These are phyloP conservation scores for Zoanthus sociatus DNA, from an alignment of 92 coral and sea anemone species.

Conservation along the genomic window DNA sequence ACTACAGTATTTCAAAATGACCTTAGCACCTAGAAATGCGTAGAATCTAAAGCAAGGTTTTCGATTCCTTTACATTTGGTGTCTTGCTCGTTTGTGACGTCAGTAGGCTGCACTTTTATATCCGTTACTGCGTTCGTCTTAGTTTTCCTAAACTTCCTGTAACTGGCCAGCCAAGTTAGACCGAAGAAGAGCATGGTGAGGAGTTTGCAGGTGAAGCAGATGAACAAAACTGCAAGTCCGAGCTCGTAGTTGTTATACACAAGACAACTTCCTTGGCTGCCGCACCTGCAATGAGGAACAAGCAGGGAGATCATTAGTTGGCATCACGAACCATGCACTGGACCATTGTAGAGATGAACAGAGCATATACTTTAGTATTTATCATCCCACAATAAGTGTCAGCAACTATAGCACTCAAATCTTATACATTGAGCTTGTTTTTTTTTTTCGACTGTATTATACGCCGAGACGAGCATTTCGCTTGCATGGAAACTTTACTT, in stretches of 20 bases:
- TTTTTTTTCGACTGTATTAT: too few relatives aligned
- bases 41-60: slow-evolving; percentile 36
- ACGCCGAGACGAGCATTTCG: too few relatives aligned
- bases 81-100: background rate
- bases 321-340: background rate
- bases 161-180: slow-evolving; percentile 62
- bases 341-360: background rate
- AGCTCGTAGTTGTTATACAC: slow-evolving; percentile 42
- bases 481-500: too few relatives aligned
- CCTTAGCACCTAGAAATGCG: background rate
- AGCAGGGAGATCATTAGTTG: background rate
- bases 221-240: slow-evolving; percentile 27
- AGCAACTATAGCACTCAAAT: too few relatives aligned
- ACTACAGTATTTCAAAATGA: background rate
- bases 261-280: slow-evolving; percentile 44
- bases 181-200: slow-evolving; percentile 47
- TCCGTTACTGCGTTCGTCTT: slow-evolving; percentile 21
- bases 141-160: slow-evolving; percentile 42
- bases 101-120: background rate
- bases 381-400: too few relatives aligned
- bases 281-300: slow-evolving; percentile 3
- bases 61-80: slow-evolving; percentile 26
- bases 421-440: too few relatives aligned
- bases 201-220: slow-evolving; percentile 40
- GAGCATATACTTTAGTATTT: too few relatives aligned